A percentile compares a stretch with the other conserved stretches of the same genome.
These are phyloP conservation scores for Harpalus rufipes DNA, from an alignment of 2,888 invertebrate species.

Conservation along the genomic window DNA sequence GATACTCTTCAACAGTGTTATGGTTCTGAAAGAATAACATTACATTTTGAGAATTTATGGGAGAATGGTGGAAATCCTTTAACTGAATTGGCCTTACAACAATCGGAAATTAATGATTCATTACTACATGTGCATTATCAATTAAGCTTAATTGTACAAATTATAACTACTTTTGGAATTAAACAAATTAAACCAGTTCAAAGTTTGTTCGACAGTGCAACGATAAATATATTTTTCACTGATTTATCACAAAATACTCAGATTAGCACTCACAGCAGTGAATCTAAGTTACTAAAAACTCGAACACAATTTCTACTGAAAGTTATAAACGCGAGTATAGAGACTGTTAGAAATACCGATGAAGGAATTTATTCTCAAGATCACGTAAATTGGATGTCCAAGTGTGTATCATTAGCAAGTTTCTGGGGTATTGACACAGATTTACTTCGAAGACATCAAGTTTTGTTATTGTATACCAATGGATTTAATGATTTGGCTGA, in stretches of 20 bases:
- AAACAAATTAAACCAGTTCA: slow-evolving; percentile 86
- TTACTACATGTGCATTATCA: slow-evolving; percentile 90
- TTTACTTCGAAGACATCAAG: slow-evolving; percentile 87
- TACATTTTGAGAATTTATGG: slow-evolving; percentile 83
- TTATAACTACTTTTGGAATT: slow-evolving; percentile 88
- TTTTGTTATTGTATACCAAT: slow-evolving; percentile 81
- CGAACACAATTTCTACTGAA: slow-evolving; percentile 87
- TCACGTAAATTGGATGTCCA: slow-evolving; percentile 85
- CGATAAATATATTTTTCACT: slow-evolving; percentile 80
- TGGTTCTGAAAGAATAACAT: slow-evolving; percentile 75
- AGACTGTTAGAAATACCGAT: slow-evolving; percentile 83
- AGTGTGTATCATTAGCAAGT: slow-evolving; percentile 84
- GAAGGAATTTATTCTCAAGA: slow-evolving; percentile 78
- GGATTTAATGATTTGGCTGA: slow-evolving; percentile 82
- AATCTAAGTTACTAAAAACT: slow-evolving; percentile 83
- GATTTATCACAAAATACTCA: slow-evolving; percentile 78
- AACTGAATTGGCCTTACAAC: slow-evolving; percentile 88
- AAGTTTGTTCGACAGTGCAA: slow-evolving; percentile 87
- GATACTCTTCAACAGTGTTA: slow-evolving; percentile 75
- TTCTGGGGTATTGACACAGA: slow-evolving; percentile 89
- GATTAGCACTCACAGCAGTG: slow-evolving; percentile 82
- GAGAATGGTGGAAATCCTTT: slow-evolving; percentile 84
- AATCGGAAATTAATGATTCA: slow-evolving; percentile 86
- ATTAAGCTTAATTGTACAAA: slow-evolving; percentile 86
- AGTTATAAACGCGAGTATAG: slow-evolving; percentile 86